A percentile compares a stretch with the other conserved stretches of the same genome.
Conservation (phyloP, 2,888 invertebrate genomes). For the Thymelicus sylvestris region DNA sequence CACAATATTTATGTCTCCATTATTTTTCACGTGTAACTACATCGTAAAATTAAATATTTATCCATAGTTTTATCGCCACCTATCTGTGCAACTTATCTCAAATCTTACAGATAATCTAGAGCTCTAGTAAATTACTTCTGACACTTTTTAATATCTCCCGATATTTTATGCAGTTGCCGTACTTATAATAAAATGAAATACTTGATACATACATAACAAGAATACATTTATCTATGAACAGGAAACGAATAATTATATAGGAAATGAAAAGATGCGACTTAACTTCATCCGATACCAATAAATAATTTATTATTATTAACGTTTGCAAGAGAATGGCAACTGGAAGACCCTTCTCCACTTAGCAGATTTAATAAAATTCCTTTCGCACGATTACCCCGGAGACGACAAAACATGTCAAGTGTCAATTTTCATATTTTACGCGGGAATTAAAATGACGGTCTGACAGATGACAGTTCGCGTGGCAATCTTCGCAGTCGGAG, state of each 20-base stretch:
- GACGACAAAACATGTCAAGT: constrained; percentile 81
- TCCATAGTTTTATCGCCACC: constrained; percentile 8
- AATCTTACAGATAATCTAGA: constrained; percentile 3
- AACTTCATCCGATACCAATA: background rate
- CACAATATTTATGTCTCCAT: constrained; percentile 80
- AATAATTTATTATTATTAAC: constrained; percentile 14
- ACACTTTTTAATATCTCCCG: too few relatives aligned
- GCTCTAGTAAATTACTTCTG: background rate
- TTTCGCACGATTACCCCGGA: constrained; percentile 69
- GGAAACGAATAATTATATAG: background rate
- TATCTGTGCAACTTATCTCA: background rate
- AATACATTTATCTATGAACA: background rate
- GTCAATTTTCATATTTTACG: constrained; percentile 80
- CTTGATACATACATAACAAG: background rate
- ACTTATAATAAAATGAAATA: background rate
- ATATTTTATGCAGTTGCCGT: background rate
- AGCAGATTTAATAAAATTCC: constrained; percentile 36
- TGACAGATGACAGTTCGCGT: constrained; percentile 74
- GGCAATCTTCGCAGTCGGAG: constrained; percentile 45
- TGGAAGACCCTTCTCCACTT: constrained; percentile 50
- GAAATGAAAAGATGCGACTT: background rate
- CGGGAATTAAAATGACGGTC: constrained; percentile 73
- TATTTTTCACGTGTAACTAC: constrained; percentile 75
- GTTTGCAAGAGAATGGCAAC: constrained; percentile 41
- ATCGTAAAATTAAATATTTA: constrained; percentile 65